phyloP scores from a whole-genome alignment of 2,113 vertebrate genomes.

The Hystrix brachyura region DNA sequence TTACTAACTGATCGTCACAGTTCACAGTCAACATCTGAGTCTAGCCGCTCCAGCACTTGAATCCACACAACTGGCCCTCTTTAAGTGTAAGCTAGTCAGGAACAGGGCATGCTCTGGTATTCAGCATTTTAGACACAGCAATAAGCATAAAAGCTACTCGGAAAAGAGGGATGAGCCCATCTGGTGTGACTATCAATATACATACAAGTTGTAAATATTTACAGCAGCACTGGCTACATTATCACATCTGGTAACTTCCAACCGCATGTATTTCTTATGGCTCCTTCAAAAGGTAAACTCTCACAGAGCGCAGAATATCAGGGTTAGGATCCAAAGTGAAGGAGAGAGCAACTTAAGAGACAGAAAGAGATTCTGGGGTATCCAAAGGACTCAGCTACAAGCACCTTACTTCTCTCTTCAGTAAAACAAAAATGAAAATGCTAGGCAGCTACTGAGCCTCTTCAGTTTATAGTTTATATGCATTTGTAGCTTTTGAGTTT shows the following conservation, averaged over 20 bases:
- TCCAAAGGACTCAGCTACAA: background rate
- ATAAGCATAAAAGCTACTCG: too few relatives aligned
- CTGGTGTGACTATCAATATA: background rate
- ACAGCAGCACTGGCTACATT: background rate
- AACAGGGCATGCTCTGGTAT: background rate
- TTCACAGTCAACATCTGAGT: background rate
- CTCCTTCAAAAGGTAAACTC: background rate
- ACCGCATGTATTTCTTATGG: background rate
- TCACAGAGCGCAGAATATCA: background rate
- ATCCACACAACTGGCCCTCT: background rate
- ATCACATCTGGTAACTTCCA: background rate
- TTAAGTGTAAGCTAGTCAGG: background rate
- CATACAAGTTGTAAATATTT: background rate
- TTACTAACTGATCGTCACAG: background rate
- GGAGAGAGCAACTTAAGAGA: background rate
- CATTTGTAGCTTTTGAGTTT: slow-evolving; percentile 48
- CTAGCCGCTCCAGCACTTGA: background rate
- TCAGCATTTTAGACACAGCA: background rate
- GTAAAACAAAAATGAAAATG: background rate
- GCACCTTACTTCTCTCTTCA: background rate
- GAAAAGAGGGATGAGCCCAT: background rate
- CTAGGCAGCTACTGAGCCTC: background rate
- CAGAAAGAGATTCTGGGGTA: background rate
- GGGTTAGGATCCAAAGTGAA: background rate
- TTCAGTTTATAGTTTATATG: background rate